A percentile compares a stretch with the other conserved stretches of the same genome.
Evolutionary conservation across 2,888 invertebrate genomes (phyloP).

Genomic region (Athrips mouffetella): DNA sequence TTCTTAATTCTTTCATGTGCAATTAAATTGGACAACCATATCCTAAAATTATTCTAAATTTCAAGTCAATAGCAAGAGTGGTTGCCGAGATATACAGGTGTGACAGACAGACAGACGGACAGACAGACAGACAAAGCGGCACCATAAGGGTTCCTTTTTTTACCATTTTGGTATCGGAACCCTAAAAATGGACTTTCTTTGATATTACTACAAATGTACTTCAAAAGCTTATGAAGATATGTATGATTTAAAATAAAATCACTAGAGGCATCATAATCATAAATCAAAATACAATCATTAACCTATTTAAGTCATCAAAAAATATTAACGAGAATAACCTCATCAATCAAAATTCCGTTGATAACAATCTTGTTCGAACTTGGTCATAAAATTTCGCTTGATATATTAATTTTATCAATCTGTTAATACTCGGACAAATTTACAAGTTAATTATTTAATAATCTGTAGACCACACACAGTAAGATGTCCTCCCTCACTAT

Average conservation of each 20-base stretch:
- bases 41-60: too few relatives aligned
- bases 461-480: constrained; percentile 34
- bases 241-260: background rate
- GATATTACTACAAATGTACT: too few relatives aligned
- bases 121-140: too few relatives aligned
- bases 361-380: constrained; percentile 1
- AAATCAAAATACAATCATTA: background rate
- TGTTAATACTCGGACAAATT: constrained; percentile 17
- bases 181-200: too few relatives aligned
- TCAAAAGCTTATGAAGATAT: too few relatives aligned
- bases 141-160: too few relatives aligned
- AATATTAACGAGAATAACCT: background rate
- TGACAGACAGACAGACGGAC: too few relatives aligned
- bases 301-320: background rate
- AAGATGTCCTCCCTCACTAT: constrained; percentile 36
- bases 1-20: too few relatives aligned
- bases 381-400: background rate
- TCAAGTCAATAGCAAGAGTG: too few relatives aligned
- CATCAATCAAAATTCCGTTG: constrained; percentile 2
- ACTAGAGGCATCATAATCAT: background rate
- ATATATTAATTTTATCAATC: constrained; percentile 9
- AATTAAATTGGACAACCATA: too few relatives aligned
- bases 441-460: constrained; percentile 24
- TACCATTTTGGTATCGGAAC: too few relatives aligned
- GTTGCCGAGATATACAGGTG: too few relatives aligned